Percentiles rank a stretch among this genome's conserved stretches.
phyloP scores from a whole-genome alignment of 2,113 vertebrate species.

The Crotophaga sulcirostris region DNA sequence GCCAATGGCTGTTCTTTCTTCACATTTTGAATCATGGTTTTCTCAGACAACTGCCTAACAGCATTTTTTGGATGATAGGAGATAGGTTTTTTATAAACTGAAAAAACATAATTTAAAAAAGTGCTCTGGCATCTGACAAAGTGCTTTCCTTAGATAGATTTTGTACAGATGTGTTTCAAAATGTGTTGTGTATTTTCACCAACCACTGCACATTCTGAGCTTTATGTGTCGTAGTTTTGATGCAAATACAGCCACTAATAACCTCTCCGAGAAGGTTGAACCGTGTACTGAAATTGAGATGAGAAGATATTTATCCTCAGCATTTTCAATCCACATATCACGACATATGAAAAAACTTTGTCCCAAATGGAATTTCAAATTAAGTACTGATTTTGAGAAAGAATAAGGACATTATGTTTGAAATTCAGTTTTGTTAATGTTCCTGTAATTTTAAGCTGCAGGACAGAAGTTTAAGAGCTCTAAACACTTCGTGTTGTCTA shows the following conservation, averaged over 20 bases:
- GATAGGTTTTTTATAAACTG: background rate
- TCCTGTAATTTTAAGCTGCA: background rate
- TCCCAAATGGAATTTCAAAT: background rate
- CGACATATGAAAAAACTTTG: background rate
- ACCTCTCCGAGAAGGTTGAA: background rate
- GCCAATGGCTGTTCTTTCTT: background rate
- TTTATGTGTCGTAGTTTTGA: background rate
- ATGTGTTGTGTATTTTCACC: background rate
- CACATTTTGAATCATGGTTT: background rate
- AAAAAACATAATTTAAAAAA: background rate
- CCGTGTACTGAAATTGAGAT: background rate
- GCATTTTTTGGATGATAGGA: rapidly evolving
- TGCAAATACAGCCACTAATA: background rate
- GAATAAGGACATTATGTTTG: background rate
- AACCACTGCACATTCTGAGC: background rate
- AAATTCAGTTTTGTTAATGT: background rate
- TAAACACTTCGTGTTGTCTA: background rate
- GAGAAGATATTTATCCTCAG: background rate
- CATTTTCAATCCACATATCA: background rate
- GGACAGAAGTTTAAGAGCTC: background rate
- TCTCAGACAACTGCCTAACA: background rate
- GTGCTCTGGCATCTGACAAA: background rate
- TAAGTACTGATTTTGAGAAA: background rate
- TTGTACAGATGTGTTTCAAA: background rate
- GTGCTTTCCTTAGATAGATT: background rate